Evolutionary conservation across 2,888 invertebrate genomes (phyloP).

Genomic region (Teleogryllus oceanicus): DNA sequence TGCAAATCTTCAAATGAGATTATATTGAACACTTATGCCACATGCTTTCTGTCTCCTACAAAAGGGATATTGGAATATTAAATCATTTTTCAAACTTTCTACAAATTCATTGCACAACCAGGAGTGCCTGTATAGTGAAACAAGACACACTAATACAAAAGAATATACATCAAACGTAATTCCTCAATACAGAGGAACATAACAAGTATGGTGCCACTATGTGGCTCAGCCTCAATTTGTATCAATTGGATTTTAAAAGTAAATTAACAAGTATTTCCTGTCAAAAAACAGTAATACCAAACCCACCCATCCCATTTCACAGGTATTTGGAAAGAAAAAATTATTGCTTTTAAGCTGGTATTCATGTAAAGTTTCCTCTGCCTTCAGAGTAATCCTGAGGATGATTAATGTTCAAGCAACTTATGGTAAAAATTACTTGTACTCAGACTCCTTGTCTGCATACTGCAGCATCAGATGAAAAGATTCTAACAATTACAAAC

Average conservation of each 20-base stretch:
- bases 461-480: neutral
- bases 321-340: neutral
- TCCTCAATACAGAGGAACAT: neutral
- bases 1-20: neutral
- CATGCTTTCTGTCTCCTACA: slow-evolving; percentile 2
- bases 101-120: too few relatives aligned
- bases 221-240: slow-evolving; percentile 6
- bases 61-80: too few relatives aligned
- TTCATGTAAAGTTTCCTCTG: neutral
- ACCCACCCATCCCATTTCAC: neutral
- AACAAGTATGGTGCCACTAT: slow-evolving; percentile 3
- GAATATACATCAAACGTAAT: neutral
- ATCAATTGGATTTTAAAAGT: neutral
- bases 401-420: too few relatives aligned
- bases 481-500: neutral
- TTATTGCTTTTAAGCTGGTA: neutral
- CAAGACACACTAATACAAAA: neutral
- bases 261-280: neutral
- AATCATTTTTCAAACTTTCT: too few relatives aligned
- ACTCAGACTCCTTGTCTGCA: too few relatives aligned
- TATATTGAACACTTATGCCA: neutral
- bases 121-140: too few relatives aligned
- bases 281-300: neutral
- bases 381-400: too few relatives aligned
- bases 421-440: too few relatives aligned